Evolutionary conservation across 2,888 invertebrate species (phyloP), one percentile per base, ranked within the genome.

Genomic region (Drosophila lutescens): DNA sequence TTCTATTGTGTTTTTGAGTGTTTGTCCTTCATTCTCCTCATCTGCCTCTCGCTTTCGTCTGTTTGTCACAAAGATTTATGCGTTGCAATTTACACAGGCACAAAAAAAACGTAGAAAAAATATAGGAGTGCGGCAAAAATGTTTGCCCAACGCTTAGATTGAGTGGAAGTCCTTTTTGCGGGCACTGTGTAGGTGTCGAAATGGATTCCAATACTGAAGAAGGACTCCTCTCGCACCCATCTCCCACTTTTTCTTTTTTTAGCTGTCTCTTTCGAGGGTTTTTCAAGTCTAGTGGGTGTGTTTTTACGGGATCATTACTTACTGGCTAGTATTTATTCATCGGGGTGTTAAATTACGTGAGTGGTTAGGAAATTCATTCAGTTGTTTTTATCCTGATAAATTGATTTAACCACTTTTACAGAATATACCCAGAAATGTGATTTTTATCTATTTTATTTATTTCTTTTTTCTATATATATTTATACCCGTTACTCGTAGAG

Each of bases 41-140:
- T 67, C 68, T 66, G 38, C 38, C 59, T n/a, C 51, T 15, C 53
- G 46, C 51, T 36, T 30, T n/a, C 20, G 75, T 85, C 74, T 85
- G 83, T 82, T 87, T 83, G 86, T 77, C 88, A 87, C 83, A 82
- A 85, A 85, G 83, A 83, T 83, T 83, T 83, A 83, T 83, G 83
- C 78, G 88, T 74, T 85, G 88, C 83, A 87, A 83, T 83, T 83
- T 87, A 81, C 87, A 84, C 81, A 80, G 79, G 71, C 66, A 63
- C 68, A 57, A 41, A 57, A 41, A 57, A 32, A 30, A 63, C 17
- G 58, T 43, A 43, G 46, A 49, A 59, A 60, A 60, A 49, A 50
- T 60, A 56, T 49, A 72, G 68, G 69, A 79, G 58, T 66, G 50
- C 53, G 77, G 67, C 65, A 70, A 73, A 70, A 76, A 58, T 74